These are phyloP conservation scores for Diaperis boleti DNA, from an alignment of 2,888 invertebrate species.

Conservation along the genomic window DNA sequence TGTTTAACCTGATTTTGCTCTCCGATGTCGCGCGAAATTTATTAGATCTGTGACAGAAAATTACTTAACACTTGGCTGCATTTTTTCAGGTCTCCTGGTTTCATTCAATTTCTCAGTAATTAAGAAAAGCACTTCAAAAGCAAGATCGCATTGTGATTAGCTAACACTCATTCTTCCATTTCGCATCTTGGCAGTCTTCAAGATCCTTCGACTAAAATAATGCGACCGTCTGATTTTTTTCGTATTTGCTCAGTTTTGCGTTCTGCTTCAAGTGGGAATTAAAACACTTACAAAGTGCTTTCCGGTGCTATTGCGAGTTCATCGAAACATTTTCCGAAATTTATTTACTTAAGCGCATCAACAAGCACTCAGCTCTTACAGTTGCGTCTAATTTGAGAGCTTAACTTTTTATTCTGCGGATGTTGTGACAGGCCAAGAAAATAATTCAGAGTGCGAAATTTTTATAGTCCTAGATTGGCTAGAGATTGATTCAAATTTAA, in stretches of 20 bases:
- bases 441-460: too few relatives aligned
- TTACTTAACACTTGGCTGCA: too few relatives aligned
- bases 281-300: background rate
- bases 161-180: constrained; percentile 23
- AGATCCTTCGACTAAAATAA: too few relatives aligned
- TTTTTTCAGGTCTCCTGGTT: too few relatives aligned
- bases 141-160: constrained; percentile 14
- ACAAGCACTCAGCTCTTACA: background rate
- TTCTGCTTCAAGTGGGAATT: background rate
- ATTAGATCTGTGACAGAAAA: background rate
- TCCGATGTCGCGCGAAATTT: background rate
- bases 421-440: background rate
- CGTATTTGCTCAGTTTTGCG: too few relatives aligned
- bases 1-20: constrained; percentile 12
- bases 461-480: background rate
- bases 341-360: background rate
- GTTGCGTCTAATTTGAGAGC: background rate
- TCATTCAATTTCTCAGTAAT: too few relatives aligned
- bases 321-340: background rate
- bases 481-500: background rate
- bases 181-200: constrained; percentile 30
- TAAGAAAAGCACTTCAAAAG: background rate
- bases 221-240: background rate
- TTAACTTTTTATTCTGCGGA: background rate
- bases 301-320: background rate